Percentiles rank a stretch among this genome's conserved stretches.
phyloP scores from a whole-genome alignment of 2,797 vertebrate species.

The Loriculus beryllinus region DNA sequence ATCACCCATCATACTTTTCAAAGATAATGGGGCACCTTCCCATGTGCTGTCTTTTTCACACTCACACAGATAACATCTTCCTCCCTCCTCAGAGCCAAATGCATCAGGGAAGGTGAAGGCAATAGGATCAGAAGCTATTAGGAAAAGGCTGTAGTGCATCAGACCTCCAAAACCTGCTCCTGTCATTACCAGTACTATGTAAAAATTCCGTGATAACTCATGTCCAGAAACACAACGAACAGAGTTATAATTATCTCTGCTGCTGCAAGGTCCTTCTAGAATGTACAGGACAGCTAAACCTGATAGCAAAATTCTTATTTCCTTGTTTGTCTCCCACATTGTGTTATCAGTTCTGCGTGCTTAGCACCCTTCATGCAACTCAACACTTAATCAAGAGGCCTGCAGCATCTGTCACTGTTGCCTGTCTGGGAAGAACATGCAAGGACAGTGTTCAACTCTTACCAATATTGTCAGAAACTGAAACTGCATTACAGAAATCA shows the following conservation, averaged over 20 bases:
- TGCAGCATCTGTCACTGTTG: not conserved
- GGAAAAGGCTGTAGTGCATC: not conserved
- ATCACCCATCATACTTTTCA: not conserved
- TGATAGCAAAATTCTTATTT: not conserved
- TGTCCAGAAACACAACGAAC: not conserved
- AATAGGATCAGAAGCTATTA: not conserved
- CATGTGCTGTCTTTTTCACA: not conserved
- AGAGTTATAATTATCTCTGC: not conserved
- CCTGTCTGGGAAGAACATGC: not conserved
- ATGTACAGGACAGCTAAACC: not conserved
- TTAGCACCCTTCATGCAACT: not conserved
- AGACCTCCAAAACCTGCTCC: not conserved
- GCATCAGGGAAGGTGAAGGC: not conserved
- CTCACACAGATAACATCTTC: not conserved
- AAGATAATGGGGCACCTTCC: not conserved
- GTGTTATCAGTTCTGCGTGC: not conserved
- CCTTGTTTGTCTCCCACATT: not conserved
- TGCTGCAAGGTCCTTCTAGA: not conserved
- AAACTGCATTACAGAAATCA: not conserved
- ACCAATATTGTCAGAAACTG: not conserved
- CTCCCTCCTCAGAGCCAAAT: not conserved
- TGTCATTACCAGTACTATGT: not conserved
- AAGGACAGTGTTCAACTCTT: rapidly evolving
- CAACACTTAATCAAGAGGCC: not conserved
- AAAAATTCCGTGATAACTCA: not conserved